These are phyloP conservation scores for Teleiodes luculella DNA, from an alignment of 2,888 invertebrate genomes.

Conservation along the genomic window DNA sequence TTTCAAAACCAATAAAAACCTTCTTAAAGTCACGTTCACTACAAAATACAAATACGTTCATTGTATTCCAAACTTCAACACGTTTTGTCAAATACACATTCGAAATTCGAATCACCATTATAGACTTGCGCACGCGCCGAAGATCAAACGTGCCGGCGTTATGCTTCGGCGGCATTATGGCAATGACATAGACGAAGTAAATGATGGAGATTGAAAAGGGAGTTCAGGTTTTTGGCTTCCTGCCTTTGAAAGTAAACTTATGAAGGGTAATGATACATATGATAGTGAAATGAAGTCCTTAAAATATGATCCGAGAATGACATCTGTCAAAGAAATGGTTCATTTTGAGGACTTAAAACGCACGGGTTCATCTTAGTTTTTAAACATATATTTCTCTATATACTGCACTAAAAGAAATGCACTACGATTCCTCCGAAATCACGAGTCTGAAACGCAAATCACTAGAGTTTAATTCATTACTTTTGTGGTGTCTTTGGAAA, in stretches of 20 bases:
- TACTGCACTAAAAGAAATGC: no score
- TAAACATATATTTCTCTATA: constrained; percentile 28
- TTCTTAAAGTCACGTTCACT: constrained; percentile 6
- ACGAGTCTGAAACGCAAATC: no score
- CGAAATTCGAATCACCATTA: constrained; percentile 46
- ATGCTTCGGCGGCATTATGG: constrained; percentile 41
- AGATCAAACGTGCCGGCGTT: constrained; percentile 43
- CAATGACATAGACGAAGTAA: constrained; percentile 35
- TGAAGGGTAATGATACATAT: no score
- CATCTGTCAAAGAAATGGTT: no score
- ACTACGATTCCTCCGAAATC: no score
- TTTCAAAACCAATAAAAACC: neutral
- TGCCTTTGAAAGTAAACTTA: no score
- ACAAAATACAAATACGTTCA: constrained; percentile 6
- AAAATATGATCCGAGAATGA: no score
- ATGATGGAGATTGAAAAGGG: constrained; percentile 22
- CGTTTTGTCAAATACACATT: constrained; percentile 13
- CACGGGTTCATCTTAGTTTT: no score
- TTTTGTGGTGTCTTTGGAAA: no score
- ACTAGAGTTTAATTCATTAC: no score
- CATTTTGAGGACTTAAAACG: no score
- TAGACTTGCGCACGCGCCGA: constrained; percentile 60
- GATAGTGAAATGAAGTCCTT: no score
- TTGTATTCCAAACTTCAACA: constrained; percentile 16
- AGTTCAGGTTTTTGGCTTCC: constrained; percentile 33